Base-by-base conservation (phyloP, 2,113 vertebrate genomes). In the Porphyrio hochstetteri region DNA sequence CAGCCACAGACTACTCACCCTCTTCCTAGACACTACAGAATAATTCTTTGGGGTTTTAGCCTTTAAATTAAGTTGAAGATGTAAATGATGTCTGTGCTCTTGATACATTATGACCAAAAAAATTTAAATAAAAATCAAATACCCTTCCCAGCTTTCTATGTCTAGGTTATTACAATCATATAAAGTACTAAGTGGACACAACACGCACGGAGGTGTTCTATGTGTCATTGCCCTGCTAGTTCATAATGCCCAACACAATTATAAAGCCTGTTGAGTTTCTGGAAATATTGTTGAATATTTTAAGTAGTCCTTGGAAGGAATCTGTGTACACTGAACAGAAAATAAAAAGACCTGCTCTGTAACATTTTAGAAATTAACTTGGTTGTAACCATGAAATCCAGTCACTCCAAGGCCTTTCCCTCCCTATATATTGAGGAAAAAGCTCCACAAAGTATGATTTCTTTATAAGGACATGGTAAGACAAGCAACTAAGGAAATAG, bases 341-440 rank as follows among this genome's bases (percentile, higher is more conserved):
- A 93, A 97, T 92, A 90, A 42, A 92, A 97, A 96, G 84, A 94
- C 69, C 42, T 75, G 38, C 56, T 86, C 19, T 80, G 81, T 46
- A 94, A 61, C 21, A 36, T 40, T 96, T 74, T 67, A 92, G 68
- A 90, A 93, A 33, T 92, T 92, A 90, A 57, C 56, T 87, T 52
- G 63, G 14, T 42, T 93, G 24, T 85, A 60, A 36, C 46, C 79
- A 24, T 33, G 70, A 82, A 94, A 97, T 80, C 29, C 11, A 69
- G 88, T 53, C 89, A 90, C 38, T n/a, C 46, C 10, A 10, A 96
- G 88, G 65, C 72, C 65, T 97, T 92, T 83, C 36, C 36, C 19
- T 64, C 40, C 27, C 36, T 28, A 81, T 36, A 81, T 36, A 82
- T 8, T 24, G 74, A 44, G 11, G 5, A 48, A 52, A 87, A 60